Base-by-base conservation (phyloP, 1,140 invertebrate genomes). In the Camponotus vicinus region DNA sequence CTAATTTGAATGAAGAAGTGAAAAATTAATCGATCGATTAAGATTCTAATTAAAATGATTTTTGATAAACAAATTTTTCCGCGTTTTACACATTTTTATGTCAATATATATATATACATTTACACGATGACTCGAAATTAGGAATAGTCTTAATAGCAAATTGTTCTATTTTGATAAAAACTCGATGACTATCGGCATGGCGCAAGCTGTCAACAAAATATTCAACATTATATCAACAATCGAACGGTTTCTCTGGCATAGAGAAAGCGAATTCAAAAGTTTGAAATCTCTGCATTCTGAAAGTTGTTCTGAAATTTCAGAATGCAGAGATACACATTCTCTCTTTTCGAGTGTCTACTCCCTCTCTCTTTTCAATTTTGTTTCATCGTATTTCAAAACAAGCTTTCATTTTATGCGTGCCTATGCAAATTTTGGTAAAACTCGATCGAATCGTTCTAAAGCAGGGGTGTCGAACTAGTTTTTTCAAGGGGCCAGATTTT, bases 381-480 rank as follows among this genome's bases (percentile, higher is more conserved):
- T 69, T 27, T 64, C 77, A 27, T 55, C 77, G 45, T 69, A 80
- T 80, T 69, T 80, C 77, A 80, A 80, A 79, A 61, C 45, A 27
- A 80, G 64, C 34, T 80, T 34, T 80, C 64, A 67, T 67, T 45
- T 79, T 79, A 80, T 69, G 21, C 64, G 64, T 45, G 45, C 13
- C 77, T 80, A 80, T 80, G 77, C 77, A 80, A 80, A 80, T 80
- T 37, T 80, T 49, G 45, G 64, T 79, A 40, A 34, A 27, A 27
- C 42, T 42, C 37, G 63, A 67, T 66, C 77, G 63, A n/a, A 79
- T 79, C 13, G 32, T 69, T 57, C 34, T 69, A 13, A 37, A 55
- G 45, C 21, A 21, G 21, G 21, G 21, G 21, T 21, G 21, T 21
- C 21, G 21, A 21, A 21, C 21, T 21, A 21, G 21, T 21, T 21